Conservation (phyloP, 1,140 invertebrate genomes). For the Drosophila kikkawai region DNA sequence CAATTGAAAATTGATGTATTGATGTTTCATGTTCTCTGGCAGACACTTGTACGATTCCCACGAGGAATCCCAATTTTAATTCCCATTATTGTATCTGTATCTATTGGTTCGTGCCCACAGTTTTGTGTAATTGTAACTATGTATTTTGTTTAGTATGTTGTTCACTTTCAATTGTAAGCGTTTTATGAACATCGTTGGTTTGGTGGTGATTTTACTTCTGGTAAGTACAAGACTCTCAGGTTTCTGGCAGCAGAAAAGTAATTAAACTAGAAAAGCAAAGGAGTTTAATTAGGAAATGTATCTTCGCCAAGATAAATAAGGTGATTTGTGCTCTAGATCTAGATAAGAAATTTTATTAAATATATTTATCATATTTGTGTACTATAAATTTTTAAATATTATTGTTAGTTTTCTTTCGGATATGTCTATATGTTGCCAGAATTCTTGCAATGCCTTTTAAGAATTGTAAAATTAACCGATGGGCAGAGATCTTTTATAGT, state of each 20-base stretch:
- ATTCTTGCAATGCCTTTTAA: no score
- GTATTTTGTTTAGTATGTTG: slow-evolving; percentile 62
- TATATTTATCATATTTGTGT: background rate
- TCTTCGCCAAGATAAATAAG: no score
- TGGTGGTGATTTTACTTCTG: slow-evolving; percentile 49
- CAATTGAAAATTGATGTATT: slow-evolving; percentile 27
- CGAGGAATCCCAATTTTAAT: slow-evolving; percentile 10
- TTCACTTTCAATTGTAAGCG: slow-evolving; percentile 31
- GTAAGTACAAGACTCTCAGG: slow-evolving; percentile 54
- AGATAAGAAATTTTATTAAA: background rate
- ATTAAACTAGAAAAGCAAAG: background rate
- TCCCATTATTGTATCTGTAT: slow-evolving; percentile 21
- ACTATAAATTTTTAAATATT: background rate
- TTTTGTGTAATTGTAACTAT: slow-evolving; percentile 73
- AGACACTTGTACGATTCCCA: slow-evolving; percentile 28
- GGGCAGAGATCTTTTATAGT: background rate
- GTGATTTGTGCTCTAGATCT: no score
- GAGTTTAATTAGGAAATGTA: background rate
- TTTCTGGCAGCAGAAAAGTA: no score
- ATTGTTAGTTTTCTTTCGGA: no score
- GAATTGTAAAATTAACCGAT: background rate
- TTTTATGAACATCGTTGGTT: slow-evolving; percentile 53
- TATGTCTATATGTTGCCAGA: no score
- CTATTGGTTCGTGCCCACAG: slow-evolving; percentile 68
- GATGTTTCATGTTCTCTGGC: slow-evolving; percentile 46